phyloP scores from a whole-genome alignment of 37 sponge, comb jelly and placozoan genomes.

The Aplysina aerophoba region DNA sequence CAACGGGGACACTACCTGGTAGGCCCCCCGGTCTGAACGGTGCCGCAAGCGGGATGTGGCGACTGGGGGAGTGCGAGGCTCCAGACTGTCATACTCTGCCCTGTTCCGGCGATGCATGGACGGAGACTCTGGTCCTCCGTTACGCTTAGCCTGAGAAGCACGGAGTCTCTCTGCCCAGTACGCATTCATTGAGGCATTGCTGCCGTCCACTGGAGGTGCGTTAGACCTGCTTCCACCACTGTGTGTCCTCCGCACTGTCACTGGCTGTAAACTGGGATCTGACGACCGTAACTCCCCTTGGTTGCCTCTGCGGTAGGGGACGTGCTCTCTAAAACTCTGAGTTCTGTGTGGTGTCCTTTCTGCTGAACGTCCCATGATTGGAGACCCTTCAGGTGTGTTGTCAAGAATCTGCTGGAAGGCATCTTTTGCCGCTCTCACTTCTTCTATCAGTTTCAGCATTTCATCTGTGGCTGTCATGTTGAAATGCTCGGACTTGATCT shows the following conservation, averaged over 20 bases:
- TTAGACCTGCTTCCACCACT: background rate
- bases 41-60: no score
- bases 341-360: background rate
- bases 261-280: background rate
- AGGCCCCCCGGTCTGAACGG: background rate
- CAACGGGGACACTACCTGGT: background rate
- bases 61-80: background rate
- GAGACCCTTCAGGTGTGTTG: constrained; percentile 10
- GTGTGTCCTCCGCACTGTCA: background rate
- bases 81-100: constrained; percentile 3
- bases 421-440: constrained; percentile 17
- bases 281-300: background rate
- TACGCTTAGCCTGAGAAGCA: background rate
- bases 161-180: constrained; percentile 20
- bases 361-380: background rate
- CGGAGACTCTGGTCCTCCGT: background rate
- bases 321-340: constrained; percentile 29
- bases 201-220: background rate
- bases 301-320: background rate
- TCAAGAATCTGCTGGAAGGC: constrained; percentile 33
- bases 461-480: constrained; percentile 20
- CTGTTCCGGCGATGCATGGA: no score
- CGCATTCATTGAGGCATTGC: constrained; percentile 19
- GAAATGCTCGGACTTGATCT: constrained; percentile 4
- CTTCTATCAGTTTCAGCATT: constrained; percentile 29